phyloP scores from a whole-genome alignment of 2,797 vertebrate genomes.

The Chiloscyllium punctatum region DNA sequence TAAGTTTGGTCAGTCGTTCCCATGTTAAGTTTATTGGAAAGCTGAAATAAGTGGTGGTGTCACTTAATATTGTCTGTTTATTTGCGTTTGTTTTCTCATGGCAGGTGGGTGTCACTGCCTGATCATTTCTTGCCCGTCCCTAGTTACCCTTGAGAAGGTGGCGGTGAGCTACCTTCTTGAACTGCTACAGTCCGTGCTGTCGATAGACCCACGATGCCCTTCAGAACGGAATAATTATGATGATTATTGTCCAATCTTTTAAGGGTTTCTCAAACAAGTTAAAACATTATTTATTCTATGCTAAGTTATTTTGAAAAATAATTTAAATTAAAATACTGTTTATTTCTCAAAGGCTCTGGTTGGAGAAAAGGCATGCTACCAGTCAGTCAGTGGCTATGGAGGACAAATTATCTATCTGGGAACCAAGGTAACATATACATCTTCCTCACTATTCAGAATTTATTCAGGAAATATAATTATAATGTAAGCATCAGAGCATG shows the following conservation, averaged over 20 bases:
- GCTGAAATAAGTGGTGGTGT: not conserved
- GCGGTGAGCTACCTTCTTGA: no score
- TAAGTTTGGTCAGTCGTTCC: no score
- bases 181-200: no score
- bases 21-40: no score
- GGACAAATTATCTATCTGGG: constrained; percentile 90
- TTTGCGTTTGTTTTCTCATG: no score
- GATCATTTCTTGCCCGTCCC: no score
- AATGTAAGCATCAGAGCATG: no score
- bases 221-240: no score
- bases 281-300: not conserved
- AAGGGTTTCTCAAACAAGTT: not conserved
- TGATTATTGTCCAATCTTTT: not conserved
- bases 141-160: no score
- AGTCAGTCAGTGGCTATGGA: constrained; percentile 82
- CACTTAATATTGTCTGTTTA: not conserved
- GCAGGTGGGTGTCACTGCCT: no score
- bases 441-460: not conserved
- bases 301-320: not conserved
- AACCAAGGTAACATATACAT: constrained; percentile 72
- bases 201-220: no score
- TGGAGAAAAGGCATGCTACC: constrained; percentile 93
- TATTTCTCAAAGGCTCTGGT: constrained; percentile 73
- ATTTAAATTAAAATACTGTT: not conserved
- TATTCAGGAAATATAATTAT: not conserved